Base-by-base conservation (phyloP, 2,797 vertebrate species). In the Cirrhinus molitorella region DNA sequence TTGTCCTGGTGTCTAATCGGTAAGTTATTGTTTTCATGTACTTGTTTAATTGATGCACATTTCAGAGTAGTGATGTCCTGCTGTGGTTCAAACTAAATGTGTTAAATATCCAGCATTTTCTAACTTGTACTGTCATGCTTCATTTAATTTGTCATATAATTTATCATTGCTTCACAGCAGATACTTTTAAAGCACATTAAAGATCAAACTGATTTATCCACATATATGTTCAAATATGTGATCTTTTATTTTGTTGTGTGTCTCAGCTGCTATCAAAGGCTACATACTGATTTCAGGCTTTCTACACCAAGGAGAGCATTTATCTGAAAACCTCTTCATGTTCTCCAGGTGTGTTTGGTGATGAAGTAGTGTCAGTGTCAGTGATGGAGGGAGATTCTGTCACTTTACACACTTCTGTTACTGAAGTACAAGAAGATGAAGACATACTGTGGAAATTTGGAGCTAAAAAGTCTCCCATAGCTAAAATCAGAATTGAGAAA, bases 391-490 rank as follows among this genome's bases (percentile, higher is more conserved):
- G 4, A 28, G 68, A 47, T 0, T 71, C 68, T 25, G 43, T 47
- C 3, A 70, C 67, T 47, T 14, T 70, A 17, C 4, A 70, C 0
- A 17, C n/a, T 47, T 0, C 1, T 70, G 0, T 10, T 0, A 17
- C 40, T 25, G 4, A 25, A 70, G 47, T 70, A 47, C 13, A 0
- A 2, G 0, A 70, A 1, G n/a, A 70, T 0, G 7, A 70, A 0
- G 67, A 70, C 0, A 25, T 70, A 25, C 13, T 16, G n/a, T 70
- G 40, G 67, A 45, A 0, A 70, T 70, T 2, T 16, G 67, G n/a
- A 5, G n/a, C 13, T 16, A 14, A 47, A 47, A 70, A 1, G 0
- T 68, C 19, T 3, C 21, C 17, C 3, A 70, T 70, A 4, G 67
- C 7, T 47, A 25, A 45, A 25, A 70, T 70, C 13, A 47, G 13